phyloP scores from a whole-genome alignment of 2,888 invertebrate species.

The Sinotaia quadrata region DNA sequence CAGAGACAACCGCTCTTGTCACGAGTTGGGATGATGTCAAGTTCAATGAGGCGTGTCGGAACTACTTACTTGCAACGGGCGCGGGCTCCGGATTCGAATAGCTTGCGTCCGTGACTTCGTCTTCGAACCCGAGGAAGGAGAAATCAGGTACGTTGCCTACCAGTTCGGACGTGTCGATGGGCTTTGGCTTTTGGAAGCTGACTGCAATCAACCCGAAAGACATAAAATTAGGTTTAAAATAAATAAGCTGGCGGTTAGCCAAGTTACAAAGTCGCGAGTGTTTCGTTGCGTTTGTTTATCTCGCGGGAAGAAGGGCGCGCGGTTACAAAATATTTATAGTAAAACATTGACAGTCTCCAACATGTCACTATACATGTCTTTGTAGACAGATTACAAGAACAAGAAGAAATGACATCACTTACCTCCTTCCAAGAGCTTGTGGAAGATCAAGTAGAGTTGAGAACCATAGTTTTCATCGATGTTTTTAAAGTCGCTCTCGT shows the following conservation, averaged over 20 bases:
- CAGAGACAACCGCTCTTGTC: background rate
- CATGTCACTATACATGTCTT: background rate
- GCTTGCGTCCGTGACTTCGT: too few relatives aligned
- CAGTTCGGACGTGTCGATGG: too few relatives aligned
- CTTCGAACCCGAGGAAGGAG: too few relatives aligned
- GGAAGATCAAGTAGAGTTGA: conserved; percentile 48
- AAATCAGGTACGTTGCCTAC: too few relatives aligned
- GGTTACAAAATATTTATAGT: background rate
- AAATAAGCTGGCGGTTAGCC: too few relatives aligned
- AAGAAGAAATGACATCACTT: conserved; percentile 27
- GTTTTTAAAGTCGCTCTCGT: conserved; percentile 44
- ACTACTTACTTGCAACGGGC: background rate
- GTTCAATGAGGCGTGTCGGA: background rate
- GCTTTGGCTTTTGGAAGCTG: too few relatives aligned
- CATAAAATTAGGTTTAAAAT: too few relatives aligned
- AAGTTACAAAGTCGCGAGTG: too few relatives aligned
- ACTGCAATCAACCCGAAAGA: too few relatives aligned
- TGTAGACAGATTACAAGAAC: background rate
- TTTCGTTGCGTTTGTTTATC: too few relatives aligned
- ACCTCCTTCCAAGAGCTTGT: conserved; percentile 48
- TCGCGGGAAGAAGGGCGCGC: background rate
- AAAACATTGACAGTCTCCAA: background rate
- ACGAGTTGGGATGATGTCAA: background rate
- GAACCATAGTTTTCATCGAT: conserved; percentile 53
- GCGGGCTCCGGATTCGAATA: background rate